phyloP scores from a whole-genome alignment of 2,797 vertebrate species.

The Sciurus vulgaris region DNA sequence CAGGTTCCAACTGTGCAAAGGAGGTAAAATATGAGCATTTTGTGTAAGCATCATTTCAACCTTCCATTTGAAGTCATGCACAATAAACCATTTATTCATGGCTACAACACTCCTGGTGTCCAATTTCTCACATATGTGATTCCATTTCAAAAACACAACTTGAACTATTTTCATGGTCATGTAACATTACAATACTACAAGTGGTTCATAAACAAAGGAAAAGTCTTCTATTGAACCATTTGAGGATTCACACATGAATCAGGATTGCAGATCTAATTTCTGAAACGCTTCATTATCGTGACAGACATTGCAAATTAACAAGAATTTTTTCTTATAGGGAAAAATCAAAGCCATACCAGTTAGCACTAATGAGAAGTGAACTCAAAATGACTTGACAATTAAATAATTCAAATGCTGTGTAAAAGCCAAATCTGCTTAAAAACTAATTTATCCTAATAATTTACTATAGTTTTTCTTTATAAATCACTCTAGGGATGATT shows the following conservation, averaged over 20 bases:
- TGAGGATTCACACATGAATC: slow-evolving; percentile 44
- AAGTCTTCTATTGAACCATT: neutral
- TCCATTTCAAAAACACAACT: slow-evolving; percentile 73
- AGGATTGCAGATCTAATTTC: slow-evolving; percentile 51
- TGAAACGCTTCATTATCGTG: slow-evolving; percentile 60
- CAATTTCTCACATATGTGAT: slow-evolving; percentile 79
- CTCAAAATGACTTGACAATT: slow-evolving; percentile 55
- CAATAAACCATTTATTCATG: slow-evolving; percentile 77
- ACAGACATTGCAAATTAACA: slow-evolving; percentile 19
- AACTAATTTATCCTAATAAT: neutral
- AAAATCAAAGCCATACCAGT: slow-evolving; percentile 3
- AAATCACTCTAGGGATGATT: neutral
- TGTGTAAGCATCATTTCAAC: slow-evolving; percentile 58
- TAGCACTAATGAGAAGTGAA: slow-evolving; percentile 52
- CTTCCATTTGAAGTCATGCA: slow-evolving; percentile 69
- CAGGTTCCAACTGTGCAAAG: neutral
- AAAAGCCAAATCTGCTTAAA: slow-evolving; percentile 65
- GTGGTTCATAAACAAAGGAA: slow-evolving; percentile 50
- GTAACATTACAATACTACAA: slow-evolving; percentile 35
- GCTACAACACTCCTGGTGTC: slow-evolving; percentile 58
- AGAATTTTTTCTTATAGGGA: slow-evolving; percentile 6
- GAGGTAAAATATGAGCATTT: neutral
- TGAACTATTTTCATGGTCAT: slow-evolving; percentile 74
- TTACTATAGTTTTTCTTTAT: slow-evolving; percentile 48
- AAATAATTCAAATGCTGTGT: slow-evolving; percentile 56